A percentile compares a stretch with the other conserved stretches of the same genome.
phyloP scores from a whole-genome alignment of 2,797 vertebrate species.

The Sitta carolinensis region DNA sequence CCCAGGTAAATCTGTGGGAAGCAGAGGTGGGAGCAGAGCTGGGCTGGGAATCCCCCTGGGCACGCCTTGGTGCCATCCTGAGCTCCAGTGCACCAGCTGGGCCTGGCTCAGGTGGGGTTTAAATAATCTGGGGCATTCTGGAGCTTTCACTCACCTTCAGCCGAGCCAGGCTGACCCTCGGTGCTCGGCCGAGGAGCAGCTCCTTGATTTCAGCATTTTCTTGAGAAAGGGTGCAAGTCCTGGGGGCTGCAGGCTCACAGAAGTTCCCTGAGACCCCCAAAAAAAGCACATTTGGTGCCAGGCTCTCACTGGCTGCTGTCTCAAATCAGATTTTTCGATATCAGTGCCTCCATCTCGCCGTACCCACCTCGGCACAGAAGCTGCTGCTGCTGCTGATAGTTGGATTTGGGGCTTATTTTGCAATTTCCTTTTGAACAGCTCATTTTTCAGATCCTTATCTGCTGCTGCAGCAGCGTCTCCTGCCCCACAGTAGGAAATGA shows the following conservation, averaged over 20 bases:
- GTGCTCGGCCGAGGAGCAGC: rapidly evolving
- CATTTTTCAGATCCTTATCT: constrained; percentile 63
- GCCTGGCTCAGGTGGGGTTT: not conserved
- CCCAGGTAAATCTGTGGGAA: not conserved
- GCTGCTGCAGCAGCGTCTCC: not conserved
- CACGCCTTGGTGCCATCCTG: rapidly evolving
- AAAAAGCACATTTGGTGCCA: not conserved
- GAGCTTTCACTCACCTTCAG: not conserved
- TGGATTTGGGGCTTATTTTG: constrained; percentile 44
- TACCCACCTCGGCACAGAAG: not conserved
- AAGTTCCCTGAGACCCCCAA: not conserved
- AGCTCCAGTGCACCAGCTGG: not conserved
- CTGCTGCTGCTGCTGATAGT: not conserved
- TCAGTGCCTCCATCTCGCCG: not conserved
- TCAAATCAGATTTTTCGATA: not conserved
- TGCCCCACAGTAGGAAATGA: constrained; percentile 30
- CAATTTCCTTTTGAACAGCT: constrained; percentile 41
- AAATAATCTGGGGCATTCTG: not conserved
- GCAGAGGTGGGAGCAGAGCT: rapidly evolving
- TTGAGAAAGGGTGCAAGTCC: not conserved
- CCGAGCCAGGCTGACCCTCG: rapidly evolving
- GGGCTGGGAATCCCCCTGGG: not conserved
- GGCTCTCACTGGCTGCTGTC: not conserved
- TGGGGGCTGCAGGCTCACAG: not conserved
- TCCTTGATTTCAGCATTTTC: not conserved